Base-by-base conservation (phyloP, 1,140 invertebrate genomes). In the Vollenhovia emeryi region DNA sequence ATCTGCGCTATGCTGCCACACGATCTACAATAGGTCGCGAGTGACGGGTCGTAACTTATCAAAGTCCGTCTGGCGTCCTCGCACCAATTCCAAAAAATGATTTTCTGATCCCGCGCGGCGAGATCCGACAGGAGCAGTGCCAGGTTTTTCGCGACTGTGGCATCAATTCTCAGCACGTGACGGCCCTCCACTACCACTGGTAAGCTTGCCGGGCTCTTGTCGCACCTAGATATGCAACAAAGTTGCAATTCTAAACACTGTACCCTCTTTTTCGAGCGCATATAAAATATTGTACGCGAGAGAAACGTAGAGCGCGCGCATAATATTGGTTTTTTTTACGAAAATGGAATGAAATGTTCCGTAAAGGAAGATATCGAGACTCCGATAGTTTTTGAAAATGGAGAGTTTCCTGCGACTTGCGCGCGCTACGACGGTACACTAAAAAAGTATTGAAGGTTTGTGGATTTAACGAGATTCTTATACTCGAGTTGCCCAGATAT, bases 171-270 rank as follows among this genome's bases (percentile, higher is more conserved):
- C 33, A 93, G 92, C 69, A 97, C 95, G 89, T 96, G 95, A 71
- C 94, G 92, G 7, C 97, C 97, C 89, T 97, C 96, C 30, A 97
- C 93, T 52, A 97, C 92, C 57, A 97, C 95, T 7, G 94, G 91
- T 66, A 92, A 88, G 6, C 88, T 90, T n/a, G 87, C 84, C 13
- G 85, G 71, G 24, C 86, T 93, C 60, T 48, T 90, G 55, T 93
- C 92, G 27, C 92, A 95, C 88, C 93, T 94, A 68, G 73, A 89
- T 76, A 87, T 87, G 71, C 50, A 74, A 75, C 43, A 84, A 76
- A 18, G 36, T 27, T 8, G 5, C 3, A 18, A 62, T 24, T 55
- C 4, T 0, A 80, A 50, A 18, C 48, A 21, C 5, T 21, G n/a
- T n/a, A n/a, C n/a, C n/a, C n/a, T 52, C 43, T 64, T 24, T 43